These are phyloP conservation scores for Pocillopora verrucosa DNA, from an alignment of 64 coral and sea anemone genomes.

Conservation along the genomic window DNA sequence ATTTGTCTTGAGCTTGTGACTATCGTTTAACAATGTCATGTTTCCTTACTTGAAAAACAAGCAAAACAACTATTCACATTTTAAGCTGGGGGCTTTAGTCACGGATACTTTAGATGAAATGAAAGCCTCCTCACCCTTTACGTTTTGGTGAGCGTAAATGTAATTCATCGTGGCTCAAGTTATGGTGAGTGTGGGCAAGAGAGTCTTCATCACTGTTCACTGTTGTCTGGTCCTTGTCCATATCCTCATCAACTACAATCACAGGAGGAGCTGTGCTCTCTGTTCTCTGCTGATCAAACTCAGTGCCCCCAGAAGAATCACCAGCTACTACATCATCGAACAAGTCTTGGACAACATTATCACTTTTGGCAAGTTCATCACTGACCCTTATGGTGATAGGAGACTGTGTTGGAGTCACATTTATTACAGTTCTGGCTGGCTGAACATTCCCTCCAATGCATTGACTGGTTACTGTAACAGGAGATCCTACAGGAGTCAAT, in stretches of 20 bases:
- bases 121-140: conserved; percentile 2
- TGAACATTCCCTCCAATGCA: neutral
- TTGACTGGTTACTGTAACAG: neutral
- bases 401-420: neutral
- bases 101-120: too few relatives aligned
- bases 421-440: neutral
- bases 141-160: conserved; percentile 22
- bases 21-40: too few relatives aligned
- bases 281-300: neutral
- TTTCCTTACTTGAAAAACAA: too few relatives aligned
- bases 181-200: neutral
- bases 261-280: neutral
- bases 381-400: neutral
- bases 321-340: neutral
- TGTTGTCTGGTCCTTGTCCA: neutral
- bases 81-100: too few relatives aligned
- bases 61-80: neutral
- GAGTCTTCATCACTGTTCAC: neutral
- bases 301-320: neutral
- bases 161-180: conserved; percentile 5
- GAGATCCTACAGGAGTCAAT: neutral
- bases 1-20: too few relatives aligned
- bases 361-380: neutral
- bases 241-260: conserved; percentile 4
- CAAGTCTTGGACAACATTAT: neutral